Base-by-base conservation (phyloP, 2,797 vertebrate genomes). In the Catamblyrhynchus diadema region DNA sequence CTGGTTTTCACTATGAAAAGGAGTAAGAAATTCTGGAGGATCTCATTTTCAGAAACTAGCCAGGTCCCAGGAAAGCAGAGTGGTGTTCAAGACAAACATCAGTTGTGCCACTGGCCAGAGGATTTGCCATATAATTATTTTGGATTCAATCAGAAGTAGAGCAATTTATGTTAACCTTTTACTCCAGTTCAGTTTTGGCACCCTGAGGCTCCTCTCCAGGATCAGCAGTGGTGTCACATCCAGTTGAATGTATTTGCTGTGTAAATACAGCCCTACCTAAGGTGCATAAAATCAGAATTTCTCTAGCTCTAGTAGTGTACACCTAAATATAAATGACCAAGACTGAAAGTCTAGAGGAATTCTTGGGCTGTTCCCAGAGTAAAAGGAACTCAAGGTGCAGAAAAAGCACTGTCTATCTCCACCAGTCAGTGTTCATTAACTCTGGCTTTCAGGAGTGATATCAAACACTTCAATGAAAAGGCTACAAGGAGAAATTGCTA, bases 131-230 rank as follows among this genome's bases (percentile, higher is more conserved):
- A 18, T 57, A 88, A 90, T 83, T 92, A 47, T 17, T 74, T 88
- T 57, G 51, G 56, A 70, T 80, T 82, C 89, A 73, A 32, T 47
- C 74, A 75, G 57, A 42, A 79, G 65, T 57, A 94, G 50, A 91
- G 45, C 62, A 35, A 71, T 93, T 94, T 75, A 59, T 70, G 39
- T 70, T 57, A 88, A 94, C 73, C 28, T 87, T 74, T 60, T 75
- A 28, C 66, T 96, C 42, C n/a, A 24, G 33, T 64, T 51, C 66
- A 72, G 64, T 44, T 64, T 33, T 14, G 15, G 39, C 33, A 72
- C 42, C 23, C 37, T 44, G 42, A 90, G 56, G 72, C 45, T 81
- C 27, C 92, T 95, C 88, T 94, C 81, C 92, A 95, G 79, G 65
- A 83, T 57, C 75, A 94, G 70, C 70, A 94, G 65, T 18, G 66